A percentile compares a stretch with the other conserved stretches of the same genome.
Evolutionary conservation across 1,140 invertebrate genomes (phyloP).

Genomic region (Campoletis sonorensis): DNA sequence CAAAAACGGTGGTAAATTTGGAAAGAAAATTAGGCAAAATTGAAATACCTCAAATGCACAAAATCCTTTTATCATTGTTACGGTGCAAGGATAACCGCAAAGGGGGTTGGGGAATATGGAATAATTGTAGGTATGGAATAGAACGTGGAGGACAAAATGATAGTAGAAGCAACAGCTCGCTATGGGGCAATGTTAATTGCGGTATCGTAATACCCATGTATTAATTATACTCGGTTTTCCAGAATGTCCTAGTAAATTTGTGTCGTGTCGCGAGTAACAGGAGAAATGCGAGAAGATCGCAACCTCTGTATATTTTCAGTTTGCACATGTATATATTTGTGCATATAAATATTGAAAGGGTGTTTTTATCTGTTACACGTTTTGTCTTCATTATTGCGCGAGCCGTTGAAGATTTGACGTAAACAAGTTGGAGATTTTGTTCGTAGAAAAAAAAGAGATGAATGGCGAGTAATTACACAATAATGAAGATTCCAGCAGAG

Average conservation of each 20-base stretch:
- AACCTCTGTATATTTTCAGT: not conserved
- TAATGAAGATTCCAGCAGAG: no score
- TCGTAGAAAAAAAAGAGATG: no score
- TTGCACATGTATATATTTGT: not conserved
- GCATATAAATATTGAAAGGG: no score
- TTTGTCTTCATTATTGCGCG: no score
- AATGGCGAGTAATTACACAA: no score
- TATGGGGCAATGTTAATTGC: conserved; percentile 39
- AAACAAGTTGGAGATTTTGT: no score
- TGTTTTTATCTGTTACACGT: not conserved
- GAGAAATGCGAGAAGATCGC: not conserved
- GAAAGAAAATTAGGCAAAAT: no score
- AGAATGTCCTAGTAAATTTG: conserved; percentile 4
- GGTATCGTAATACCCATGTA: conserved; percentile 20
- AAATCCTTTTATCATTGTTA: no score
- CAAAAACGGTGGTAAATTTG: no score
- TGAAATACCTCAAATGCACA: no score
- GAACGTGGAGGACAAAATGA: not conserved
- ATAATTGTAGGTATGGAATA: not conserved
- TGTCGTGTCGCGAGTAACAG: conserved; percentile 4
- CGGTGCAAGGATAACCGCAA: no score
- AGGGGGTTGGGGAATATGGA: not conserved
- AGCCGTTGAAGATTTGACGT: no score
- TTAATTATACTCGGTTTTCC: conserved; percentile 27
- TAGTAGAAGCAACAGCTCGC: not conserved